Percentiles rank a stretch among this genome's conserved stretches.
Conservation (phyloP, 2,113 vertebrate species). For the Salvelinus namaycush region DNA sequence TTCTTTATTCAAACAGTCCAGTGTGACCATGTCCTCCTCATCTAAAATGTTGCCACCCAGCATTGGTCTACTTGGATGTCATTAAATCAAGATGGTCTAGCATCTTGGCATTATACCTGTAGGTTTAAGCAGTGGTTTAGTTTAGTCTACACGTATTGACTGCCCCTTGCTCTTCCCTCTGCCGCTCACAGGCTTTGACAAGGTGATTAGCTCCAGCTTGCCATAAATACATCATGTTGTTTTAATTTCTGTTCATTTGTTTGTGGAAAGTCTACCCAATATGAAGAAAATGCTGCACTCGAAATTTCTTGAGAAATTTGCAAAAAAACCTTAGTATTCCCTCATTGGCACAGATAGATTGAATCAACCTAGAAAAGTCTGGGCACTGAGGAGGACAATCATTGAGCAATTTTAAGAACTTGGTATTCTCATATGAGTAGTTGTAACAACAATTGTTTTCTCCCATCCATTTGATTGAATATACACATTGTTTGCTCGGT, state of each 20-base stretch:
- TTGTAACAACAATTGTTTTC: neutral
- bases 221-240: conserved; percentile 52
- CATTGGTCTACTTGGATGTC: neutral
- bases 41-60: neutral
- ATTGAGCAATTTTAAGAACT: neutral
- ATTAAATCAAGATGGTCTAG: neutral
- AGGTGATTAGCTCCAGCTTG: conserved; percentile 58
- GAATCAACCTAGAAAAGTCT: neutral
- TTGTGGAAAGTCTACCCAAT: conserved; percentile 16
- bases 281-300: neutral
- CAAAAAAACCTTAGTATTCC: neutral
- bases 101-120: neutral
- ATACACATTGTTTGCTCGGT: conserved; percentile 2
- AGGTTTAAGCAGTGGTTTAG: conserved; percentile 8
- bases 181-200: conserved; percentile 30
- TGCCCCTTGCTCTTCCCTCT: conserved; percentile 3
- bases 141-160: neutral
- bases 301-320: neutral
- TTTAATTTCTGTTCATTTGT: conserved; percentile 50
- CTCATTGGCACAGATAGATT: neutral
- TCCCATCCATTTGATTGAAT: neutral
- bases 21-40: neutral
- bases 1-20: neutral
- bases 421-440: neutral
- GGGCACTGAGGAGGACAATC: neutral